A percentile compares a stretch with the other conserved stretches of the same genome.
Evolutionary conservation across 2,113 vertebrate species (phyloP).

Genomic region (Calonectris borealis): DNA sequence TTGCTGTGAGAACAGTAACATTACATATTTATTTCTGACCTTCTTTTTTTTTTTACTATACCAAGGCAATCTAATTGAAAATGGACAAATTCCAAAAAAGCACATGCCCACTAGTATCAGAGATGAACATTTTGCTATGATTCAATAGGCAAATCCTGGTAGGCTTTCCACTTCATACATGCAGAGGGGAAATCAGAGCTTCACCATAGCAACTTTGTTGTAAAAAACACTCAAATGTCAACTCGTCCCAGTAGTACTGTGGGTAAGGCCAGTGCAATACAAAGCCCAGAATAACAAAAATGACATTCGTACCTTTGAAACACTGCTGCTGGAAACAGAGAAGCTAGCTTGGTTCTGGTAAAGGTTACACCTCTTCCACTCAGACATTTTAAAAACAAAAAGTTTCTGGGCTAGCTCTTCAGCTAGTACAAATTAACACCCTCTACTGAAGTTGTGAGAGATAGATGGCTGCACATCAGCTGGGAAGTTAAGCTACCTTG

Average conservation of each 20-base stretch:
- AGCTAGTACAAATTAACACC: not conserved
- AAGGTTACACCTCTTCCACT: not conserved
- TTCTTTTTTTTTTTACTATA: not conserved
- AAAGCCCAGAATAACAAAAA: not conserved
- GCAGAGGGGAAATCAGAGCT: conserved; percentile 20
- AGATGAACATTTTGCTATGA: not conserved
- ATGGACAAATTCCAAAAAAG: not conserved
- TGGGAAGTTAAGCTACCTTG: not conserved
- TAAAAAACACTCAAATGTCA: conserved; percentile 48
- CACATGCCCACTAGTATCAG: not conserved
- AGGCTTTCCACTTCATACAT: not conserved
- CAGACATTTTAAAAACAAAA: not conserved
- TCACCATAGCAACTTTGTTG: conserved; percentile 56
- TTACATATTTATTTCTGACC: not conserved
- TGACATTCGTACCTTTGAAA: not conserved
- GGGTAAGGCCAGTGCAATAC: not conserved
- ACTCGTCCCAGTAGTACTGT: not conserved
- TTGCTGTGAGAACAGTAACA: not conserved
- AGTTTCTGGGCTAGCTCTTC: not conserved
- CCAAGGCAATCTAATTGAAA: not conserved
- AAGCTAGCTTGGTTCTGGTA: not conserved
- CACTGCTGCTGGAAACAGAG: not conserved
- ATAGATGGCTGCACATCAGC: not conserved
- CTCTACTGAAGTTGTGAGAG: not conserved
- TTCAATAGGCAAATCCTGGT: not conserved